Conservation (phyloP, 2,113 vertebrate species). For the Ploceus nigricollis region DNA sequence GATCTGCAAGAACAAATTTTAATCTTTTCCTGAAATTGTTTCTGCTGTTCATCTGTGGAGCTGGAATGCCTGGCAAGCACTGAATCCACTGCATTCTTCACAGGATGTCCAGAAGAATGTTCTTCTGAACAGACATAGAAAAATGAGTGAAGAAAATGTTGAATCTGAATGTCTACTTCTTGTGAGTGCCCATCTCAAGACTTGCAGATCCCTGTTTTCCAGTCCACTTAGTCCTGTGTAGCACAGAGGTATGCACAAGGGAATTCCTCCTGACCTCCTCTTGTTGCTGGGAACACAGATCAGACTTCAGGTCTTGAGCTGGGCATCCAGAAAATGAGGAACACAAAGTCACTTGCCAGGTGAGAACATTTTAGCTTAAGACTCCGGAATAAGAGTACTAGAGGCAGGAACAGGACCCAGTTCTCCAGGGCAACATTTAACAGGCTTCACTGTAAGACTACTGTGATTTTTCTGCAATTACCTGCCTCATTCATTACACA, state of each 20-base stretch:
- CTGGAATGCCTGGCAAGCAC: background rate
- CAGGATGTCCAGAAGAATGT: background rate
- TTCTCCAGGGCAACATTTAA: background rate
- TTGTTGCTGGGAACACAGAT: background rate
- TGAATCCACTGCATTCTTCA: background rate
- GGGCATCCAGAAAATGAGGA: background rate
- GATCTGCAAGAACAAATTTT: background rate
- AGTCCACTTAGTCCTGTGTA: background rate
- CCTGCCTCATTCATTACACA: background rate
- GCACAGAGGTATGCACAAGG: background rate
- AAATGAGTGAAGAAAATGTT: background rate
- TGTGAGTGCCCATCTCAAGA: background rate
- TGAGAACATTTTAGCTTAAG: background rate
- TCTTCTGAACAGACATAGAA: background rate
- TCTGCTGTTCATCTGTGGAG: slow-evolving; percentile 12
- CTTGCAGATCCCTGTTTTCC: background rate
- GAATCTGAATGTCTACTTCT: background rate
- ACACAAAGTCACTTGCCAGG: background rate
- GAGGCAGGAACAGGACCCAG: background rate
- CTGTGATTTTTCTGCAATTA: background rate
- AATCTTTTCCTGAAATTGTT: slow-evolving; percentile 27
- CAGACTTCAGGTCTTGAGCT: background rate
- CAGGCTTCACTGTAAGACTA: background rate
- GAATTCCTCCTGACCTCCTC: background rate
- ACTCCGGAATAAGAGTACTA: background rate